A percentile compares a stretch with the other conserved stretches of the same genome.
These are phyloP conservation scores for Tinea trinotella DNA, from an alignment of 2,888 invertebrate species.

Conservation along the genomic window DNA sequence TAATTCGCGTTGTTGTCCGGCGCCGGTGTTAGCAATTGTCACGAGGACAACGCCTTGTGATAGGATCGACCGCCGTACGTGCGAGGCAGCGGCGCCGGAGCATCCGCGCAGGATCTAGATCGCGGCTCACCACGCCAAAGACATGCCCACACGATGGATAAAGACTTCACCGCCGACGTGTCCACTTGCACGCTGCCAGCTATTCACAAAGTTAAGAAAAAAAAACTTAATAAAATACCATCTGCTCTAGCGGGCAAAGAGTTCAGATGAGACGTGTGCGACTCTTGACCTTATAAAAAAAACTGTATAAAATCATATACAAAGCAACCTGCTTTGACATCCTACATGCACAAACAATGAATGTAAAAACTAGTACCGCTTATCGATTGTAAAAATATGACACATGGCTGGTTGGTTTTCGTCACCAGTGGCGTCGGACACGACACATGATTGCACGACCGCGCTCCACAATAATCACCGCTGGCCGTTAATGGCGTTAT, in stretches of 20 bases:
- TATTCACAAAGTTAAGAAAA: not conserved
- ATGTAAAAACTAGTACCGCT: not conserved
- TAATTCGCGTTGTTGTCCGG: conserved; percentile 55
- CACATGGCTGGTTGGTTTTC: conserved; percentile 26
- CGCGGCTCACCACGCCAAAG: conserved; percentile 56
- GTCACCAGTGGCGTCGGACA: conserved; percentile 43
- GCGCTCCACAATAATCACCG: not conserved
- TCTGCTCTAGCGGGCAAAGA: not conserved
- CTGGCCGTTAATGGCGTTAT: conserved; percentile 13
- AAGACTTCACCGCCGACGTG: conserved; percentile 57
- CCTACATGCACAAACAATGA: not conserved
- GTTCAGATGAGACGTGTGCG: not conserved
- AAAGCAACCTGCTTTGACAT: not conserved
- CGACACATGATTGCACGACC: conserved; percentile 31
- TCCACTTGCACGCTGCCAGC: conserved; percentile 28
- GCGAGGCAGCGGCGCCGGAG: conserved; percentile 42
- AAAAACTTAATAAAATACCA: not conserved
- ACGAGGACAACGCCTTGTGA: conserved; percentile 51
- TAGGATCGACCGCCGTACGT: conserved; percentile 48
- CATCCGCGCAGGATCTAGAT: conserved; percentile 47
- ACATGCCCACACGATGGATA: conserved; percentile 56
- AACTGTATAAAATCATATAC: not conserved
- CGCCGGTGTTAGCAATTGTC: conserved; percentile 66
- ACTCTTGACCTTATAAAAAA: conserved; percentile 4
- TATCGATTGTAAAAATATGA: conserved; percentile 8